Base-by-base conservation (phyloP, 2,113 vertebrate species). In the Anguilla japonica region DNA sequence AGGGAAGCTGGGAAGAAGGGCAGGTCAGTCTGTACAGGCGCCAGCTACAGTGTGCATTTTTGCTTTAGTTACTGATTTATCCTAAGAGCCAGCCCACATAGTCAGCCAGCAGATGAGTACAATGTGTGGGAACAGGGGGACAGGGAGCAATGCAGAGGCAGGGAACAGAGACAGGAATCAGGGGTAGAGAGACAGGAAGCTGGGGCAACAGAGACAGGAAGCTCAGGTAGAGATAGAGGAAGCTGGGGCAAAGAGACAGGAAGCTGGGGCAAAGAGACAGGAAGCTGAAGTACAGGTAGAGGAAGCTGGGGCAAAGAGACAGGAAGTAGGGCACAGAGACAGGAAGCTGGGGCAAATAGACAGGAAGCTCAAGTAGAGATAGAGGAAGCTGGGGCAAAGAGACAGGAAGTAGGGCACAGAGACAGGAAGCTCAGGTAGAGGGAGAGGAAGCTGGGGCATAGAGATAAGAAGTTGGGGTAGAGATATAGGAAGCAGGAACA, bases 341-440 rank as follows among this genome's bases (percentile, higher is more conserved):
- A 75, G 63, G 26, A 63, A 75, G 41, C 84, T 85, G 84, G 53
- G 14, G 41, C 18, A 67, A n/a, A 71, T 57, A 71, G 80, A 83
- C 81, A 34, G 34, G 34, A 34, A 87, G n/a, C n/a, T n/a, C n/a
- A n/a, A n/a, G 84, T 78, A 81, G 50, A 7, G 78, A 60, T 8
- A 67, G 11, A 67, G 60, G 22, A 26, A 67, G 60, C 60, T 26
- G 20, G 18, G 60, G 60, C 7, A 67, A 20, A 67, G 0, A 67
- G 60, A 67, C 22, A 26, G 60, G 60, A 26, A 63, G 20, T 20
- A 5, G 60, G 60, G 20, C 7, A 63, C 14, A 22, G 20, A 63
- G 60, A 26, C 60, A 75, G n/a, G 71, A 34, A 29, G 71, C 71
- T 13, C 2, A n/a, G n/a, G n/a, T 34, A 34, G 71, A 3, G 71